Evolutionary conservation across 2,113 vertebrate genomes (phyloP).

Genomic region (Tapirus terrestris): DNA sequence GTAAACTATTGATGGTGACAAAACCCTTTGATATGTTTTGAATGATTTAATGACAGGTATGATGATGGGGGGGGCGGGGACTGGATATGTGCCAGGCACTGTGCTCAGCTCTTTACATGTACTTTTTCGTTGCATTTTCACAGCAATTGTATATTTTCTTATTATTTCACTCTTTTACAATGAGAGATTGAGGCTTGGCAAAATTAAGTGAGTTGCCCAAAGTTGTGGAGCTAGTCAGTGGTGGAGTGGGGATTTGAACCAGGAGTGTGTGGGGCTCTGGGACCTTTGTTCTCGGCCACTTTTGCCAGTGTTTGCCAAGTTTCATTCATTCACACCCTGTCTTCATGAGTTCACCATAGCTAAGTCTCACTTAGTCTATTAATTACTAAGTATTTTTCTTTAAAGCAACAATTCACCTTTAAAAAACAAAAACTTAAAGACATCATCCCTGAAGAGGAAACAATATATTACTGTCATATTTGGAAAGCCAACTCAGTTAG

Average conservation of each 20-base stretch:
- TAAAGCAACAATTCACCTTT: not conserved
- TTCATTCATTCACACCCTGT: not conserved
- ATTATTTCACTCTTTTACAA: not conserved
- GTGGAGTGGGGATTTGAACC: not conserved
- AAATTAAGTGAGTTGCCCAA: not conserved
- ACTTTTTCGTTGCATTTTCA: not conserved
- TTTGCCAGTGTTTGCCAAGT: not conserved
- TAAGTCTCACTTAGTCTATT: not conserved
- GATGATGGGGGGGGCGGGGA: not conserved
- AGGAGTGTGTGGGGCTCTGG: not conserved
- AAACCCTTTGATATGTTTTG: not conserved
- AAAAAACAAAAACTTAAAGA: not conserved
- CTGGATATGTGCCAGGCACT: not conserved
- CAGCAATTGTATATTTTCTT: not conserved
- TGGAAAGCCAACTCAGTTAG: constrained; percentile 36
- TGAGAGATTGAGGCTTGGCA: not conserved
- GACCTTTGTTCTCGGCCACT: not conserved
- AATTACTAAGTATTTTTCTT: constrained; percentile 28
- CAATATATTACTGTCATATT: not conserved
- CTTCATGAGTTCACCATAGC: not conserved
- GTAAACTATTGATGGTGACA: not conserved
- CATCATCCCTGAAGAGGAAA: constrained; percentile 12
- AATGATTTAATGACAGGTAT: constrained; percentile 3
- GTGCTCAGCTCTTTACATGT: not conserved
- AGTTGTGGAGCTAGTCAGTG: not conserved